A percentile compares a stretch with the other conserved stretches of the same genome.
phyloP scores from a whole-genome alignment of 2,113 vertebrate species.

The Piaya cayana region DNA sequence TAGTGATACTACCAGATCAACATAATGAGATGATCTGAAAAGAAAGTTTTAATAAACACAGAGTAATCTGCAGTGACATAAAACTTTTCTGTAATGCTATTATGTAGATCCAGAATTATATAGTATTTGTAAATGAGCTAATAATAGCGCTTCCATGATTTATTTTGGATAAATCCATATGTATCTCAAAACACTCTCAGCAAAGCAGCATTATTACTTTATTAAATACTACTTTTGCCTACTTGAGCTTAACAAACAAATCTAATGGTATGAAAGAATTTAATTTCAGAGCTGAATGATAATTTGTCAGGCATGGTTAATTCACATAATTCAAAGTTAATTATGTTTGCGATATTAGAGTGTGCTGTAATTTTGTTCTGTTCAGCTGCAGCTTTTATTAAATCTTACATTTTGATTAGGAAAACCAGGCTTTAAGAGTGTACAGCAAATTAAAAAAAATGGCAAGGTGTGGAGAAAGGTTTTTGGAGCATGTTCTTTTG shows the following conservation, averaged over 20 bases:
- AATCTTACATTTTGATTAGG: slow-evolving; percentile 76
- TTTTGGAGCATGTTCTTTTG: background rate
- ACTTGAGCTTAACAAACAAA: slow-evolving; percentile 84
- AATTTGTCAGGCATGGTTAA: slow-evolving; percentile 85
- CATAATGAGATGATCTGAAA: background rate
- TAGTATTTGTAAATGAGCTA: slow-evolving; percentile 62
- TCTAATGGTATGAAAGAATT: slow-evolving; percentile 85
- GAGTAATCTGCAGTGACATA: background rate
- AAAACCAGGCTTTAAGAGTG: slow-evolving; percentile 53
- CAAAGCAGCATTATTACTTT: slow-evolving; percentile 76
- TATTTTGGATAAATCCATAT: slow-evolving; percentile 70
- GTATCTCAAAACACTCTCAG: slow-evolving; percentile 70
- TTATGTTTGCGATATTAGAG: slow-evolving; percentile 81
- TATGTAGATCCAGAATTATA: slow-evolving; percentile 16
- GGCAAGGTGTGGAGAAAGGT: background rate
- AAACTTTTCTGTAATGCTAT: slow-evolving; percentile 46
- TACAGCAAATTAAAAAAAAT: slow-evolving; percentile 23
- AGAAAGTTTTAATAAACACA: slow-evolving; percentile 1
- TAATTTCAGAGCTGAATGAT: slow-evolving; percentile 85
- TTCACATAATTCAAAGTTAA: slow-evolving; percentile 87
- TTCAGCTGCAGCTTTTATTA: slow-evolving; percentile 77
- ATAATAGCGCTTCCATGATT: slow-evolving; percentile 69
- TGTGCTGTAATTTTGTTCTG: slow-evolving; percentile 78
- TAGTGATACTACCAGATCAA: background rate
- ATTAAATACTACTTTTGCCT: slow-evolving; percentile 81